Conservation (phyloP, 2,113 vertebrate species). For the Blennius ocellaris region DNA sequence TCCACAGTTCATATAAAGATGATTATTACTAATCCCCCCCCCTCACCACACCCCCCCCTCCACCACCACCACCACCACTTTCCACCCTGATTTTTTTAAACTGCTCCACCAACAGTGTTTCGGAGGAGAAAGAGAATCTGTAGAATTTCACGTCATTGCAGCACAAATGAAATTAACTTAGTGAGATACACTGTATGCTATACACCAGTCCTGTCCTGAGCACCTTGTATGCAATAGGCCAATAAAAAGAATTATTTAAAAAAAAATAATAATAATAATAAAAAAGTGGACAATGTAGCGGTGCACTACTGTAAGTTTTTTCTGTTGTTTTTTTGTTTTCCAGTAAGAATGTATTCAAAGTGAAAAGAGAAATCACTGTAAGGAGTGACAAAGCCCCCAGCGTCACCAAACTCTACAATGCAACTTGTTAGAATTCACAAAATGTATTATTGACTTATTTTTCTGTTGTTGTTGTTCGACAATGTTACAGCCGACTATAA, state of each 20-base stretch:
- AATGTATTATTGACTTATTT: constrained; percentile 30
- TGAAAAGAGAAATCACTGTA: constrained; percentile 45
- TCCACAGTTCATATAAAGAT: constrained; percentile 20
- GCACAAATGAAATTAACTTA: constrained; percentile 69
- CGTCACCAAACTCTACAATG: constrained; percentile 29
- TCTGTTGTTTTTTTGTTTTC: constrained; percentile 64
- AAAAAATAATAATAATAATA: too few species aligned
- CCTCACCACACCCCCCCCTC: too few species aligned
- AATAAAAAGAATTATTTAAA: constrained; percentile 28
- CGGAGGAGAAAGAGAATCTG: constrained; percentile 35
- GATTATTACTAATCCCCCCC: too few species aligned
- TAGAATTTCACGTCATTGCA: constrained; percentile 66
- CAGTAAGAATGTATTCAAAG: constrained; percentile 77
- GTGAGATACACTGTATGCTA: constrained; percentile 72
- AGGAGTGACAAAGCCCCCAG: constrained; percentile 34
- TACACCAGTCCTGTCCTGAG: constrained; percentile 76
- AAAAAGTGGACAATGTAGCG: constrained; percentile 74
- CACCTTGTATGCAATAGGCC: constrained; percentile 80
- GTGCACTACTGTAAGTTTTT: constrained; percentile 70
- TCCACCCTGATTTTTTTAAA: constrained; percentile 30
- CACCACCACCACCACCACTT: too few species aligned
- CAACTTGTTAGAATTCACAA: constrained; percentile 29
- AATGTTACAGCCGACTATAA: constrained; percentile 23
- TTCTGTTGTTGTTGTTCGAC: constrained; percentile 25
- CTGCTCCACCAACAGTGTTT: constrained; percentile 23